phyloP scores from a whole-genome alignment of 2,888 invertebrate genomes.

The Drosophila eohydei region DNA sequence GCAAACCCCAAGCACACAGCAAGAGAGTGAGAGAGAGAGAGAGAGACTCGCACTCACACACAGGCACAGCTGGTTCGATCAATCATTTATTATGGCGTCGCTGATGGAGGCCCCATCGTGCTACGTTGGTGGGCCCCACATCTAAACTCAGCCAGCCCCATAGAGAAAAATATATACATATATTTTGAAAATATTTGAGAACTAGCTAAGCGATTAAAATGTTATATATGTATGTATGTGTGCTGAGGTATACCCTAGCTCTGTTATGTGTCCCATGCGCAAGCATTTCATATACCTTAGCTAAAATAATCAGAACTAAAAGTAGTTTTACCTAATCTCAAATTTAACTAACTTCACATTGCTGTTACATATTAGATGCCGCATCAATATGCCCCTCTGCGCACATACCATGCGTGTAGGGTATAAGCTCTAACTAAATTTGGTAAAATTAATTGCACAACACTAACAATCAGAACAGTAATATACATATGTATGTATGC shows the following conservation, averaged over 20 bases:
- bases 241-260: constrained; percentile 1
- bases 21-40: constrained; percentile 20
- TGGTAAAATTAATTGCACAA: constrained; percentile 51
- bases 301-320: not conserved
- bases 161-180: constrained; percentile 51
- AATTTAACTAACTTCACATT: not conserved
- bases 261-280: not conserved
- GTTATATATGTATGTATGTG: constrained; percentile 11
- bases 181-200: constrained; percentile 51
- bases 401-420: not conserved
- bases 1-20: constrained; percentile 36
- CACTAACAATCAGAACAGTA: constrained; percentile 24
- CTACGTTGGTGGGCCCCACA: constrained; percentile 62
- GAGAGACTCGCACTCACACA: constrained; percentile 18
- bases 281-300: not conserved
- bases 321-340: not conserved
- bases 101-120: constrained; percentile 71
- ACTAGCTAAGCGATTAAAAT: constrained; percentile 44
- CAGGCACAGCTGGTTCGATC: constrained; percentile 56
- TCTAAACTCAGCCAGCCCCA: constrained; percentile 31
- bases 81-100: constrained; percentile 78
- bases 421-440: constrained; percentile 34
- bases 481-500: constrained; percentile 19
- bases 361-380: not conserved
- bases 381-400: not conserved